Conservation (phyloP, 2,888 invertebrate species). For the Thysanoteuthis rhombus region DNA sequence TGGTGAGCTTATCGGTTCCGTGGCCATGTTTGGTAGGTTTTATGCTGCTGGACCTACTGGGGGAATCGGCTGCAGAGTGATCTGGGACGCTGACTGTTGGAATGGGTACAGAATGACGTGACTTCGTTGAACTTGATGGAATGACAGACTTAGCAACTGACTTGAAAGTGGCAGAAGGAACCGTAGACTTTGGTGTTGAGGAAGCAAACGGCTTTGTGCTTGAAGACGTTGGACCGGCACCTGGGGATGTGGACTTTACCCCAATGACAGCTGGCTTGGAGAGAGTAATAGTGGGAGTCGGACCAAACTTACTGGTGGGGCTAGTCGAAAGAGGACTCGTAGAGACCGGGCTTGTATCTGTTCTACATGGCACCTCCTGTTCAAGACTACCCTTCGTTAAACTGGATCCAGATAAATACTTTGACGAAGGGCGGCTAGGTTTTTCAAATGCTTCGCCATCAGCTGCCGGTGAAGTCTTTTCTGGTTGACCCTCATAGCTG, state of each 20-base stretch:
- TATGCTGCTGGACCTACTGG: neutral
- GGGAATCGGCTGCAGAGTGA: neutral
- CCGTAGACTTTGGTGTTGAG: neutral
- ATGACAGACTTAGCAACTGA: neutral
- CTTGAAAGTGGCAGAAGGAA: neutral
- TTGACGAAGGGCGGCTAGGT: neutral
- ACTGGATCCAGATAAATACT: neutral
- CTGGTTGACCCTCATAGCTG: neutral
- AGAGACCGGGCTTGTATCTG: neutral
- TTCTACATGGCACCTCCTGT: neutral
- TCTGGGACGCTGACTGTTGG: slow-evolving; percentile 15
- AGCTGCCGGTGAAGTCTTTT: neutral
- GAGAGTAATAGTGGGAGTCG: neutral
- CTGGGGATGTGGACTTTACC: neutral
- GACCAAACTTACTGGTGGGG: neutral
- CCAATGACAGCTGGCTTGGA: neutral
- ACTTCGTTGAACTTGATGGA: neutral
- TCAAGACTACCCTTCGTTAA: neutral
- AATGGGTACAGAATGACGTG: slow-evolving; percentile 16
- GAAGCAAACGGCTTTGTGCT: neutral
- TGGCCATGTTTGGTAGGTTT: neutral
- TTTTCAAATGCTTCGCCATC: neutral
- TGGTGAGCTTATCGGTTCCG: neutral
- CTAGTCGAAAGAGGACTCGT: neutral
- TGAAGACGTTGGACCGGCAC: neutral